Percentiles rank a stretch among this genome's conserved stretches.
Evolutionary conservation across 2,888 invertebrate genomes (phyloP).

Genomic region (Luperina nickerlii): DNA sequence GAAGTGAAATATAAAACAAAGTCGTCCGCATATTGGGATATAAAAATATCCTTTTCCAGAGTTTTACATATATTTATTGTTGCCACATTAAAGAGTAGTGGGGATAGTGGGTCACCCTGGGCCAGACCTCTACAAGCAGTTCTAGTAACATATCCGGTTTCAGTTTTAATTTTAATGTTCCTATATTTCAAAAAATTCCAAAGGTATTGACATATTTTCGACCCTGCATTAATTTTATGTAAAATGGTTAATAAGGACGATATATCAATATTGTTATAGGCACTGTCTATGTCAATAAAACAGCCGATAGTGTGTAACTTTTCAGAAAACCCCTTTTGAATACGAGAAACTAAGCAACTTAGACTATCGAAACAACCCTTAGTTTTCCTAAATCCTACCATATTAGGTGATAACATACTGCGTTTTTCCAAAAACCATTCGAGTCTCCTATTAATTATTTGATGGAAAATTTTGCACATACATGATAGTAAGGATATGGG

Average conservation of each 20-base stretch:
- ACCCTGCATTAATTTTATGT: not conserved
- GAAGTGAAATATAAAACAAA: not conserved
- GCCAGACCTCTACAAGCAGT: constrained; percentile 4
- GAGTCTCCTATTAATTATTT: too few species aligned
- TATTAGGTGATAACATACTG: not conserved
- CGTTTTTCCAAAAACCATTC: not conserved
- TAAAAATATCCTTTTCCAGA: not conserved
- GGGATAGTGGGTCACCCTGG: not conserved
- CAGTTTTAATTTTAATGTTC: too few species aligned
- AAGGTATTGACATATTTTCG: not conserved
- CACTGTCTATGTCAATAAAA: not conserved
- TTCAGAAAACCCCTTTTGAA: not conserved
- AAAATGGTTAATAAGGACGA: not conserved
- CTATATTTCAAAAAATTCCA: not conserved
- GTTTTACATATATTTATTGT: not conserved
- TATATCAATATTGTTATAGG: not conserved
- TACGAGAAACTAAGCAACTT: not conserved
- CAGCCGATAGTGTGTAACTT: not conserved
- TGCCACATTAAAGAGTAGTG: not conserved
- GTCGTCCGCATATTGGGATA: not conserved
- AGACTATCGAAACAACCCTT: not conserved
- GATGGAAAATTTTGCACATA: too few species aligned
- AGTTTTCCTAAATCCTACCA: not conserved
- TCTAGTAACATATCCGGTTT: not conserved
- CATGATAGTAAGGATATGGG: too few species aligned